Conservation (phyloP, 2,113 vertebrate species). For the Chaetorhynchus papuensis region DNA sequence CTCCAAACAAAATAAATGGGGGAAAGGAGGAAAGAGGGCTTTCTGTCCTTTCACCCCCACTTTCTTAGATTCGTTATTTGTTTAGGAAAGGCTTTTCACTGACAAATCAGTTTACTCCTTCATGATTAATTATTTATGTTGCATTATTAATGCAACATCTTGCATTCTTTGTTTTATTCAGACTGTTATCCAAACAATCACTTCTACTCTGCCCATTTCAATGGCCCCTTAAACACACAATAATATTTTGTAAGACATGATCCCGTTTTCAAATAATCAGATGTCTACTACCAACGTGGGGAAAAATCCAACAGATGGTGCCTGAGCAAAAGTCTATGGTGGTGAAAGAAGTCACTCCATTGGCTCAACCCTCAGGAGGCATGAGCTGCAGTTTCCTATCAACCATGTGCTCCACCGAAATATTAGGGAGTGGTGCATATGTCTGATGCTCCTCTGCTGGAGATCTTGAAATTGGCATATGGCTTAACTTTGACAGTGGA, state of each 20-base stretch:
- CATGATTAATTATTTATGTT: not conserved
- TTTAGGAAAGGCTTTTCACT: not conserved
- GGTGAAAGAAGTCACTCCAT: not conserved
- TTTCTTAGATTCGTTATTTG: not conserved
- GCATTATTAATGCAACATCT: not conserved
- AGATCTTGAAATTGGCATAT: not conserved
- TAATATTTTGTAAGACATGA: not conserved
- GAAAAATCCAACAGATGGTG: not conserved
- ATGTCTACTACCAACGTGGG: not conserved
- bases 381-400: not conserved
- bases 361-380: not conserved
- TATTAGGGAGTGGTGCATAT: not conserved
- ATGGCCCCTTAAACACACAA: not conserved
- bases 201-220: not conserved
- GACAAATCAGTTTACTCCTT: not conserved
- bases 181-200: not conserved
- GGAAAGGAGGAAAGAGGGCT: not conserved
- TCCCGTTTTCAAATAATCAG: not conserved
- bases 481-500: not conserved
- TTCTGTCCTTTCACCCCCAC: not conserved
- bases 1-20: not conserved
- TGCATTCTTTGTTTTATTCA: not conserved
- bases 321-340: not conserved
- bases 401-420: not conserved
- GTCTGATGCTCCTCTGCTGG: not conserved